A percentile compares a stretch with the other conserved stretches of the same genome.
Conservation (phyloP, 2,113 vertebrate species). For the Cepphus grylle region DNA sequence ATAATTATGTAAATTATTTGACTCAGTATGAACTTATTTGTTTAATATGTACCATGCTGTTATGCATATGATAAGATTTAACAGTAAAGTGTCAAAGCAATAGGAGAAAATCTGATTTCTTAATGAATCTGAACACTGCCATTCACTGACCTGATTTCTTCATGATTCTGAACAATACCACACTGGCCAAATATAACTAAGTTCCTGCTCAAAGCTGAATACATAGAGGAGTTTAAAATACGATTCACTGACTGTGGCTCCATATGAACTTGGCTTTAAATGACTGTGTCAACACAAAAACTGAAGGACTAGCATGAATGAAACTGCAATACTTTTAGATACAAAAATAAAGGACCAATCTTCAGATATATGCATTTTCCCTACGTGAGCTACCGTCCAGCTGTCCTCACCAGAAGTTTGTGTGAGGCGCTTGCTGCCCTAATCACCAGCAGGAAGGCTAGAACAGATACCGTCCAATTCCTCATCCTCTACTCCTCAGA, state of each 20-base stretch:
- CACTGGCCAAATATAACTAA: neutral
- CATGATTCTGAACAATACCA: neutral
- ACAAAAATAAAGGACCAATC: neutral
- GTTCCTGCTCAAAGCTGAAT: neutral
- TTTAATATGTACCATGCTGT: constrained; percentile 44
- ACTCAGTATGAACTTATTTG: constrained; percentile 33
- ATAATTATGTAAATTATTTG: constrained; percentile 45
- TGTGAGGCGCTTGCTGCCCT: neutral
- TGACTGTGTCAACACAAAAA: neutral
- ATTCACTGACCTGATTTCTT: neutral
- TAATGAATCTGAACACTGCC: constrained; percentile 4
- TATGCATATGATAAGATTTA: constrained; percentile 18
- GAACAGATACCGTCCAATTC: neutral
- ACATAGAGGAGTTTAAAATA: neutral
- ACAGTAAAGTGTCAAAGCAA: constrained; percentile 9
- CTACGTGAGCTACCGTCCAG: neutral
- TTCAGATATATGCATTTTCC: neutral
- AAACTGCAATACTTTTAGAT: neutral
- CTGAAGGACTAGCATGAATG: neutral
- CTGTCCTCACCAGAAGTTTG: neutral
- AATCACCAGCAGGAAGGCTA: neutral
- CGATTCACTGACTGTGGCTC: neutral
- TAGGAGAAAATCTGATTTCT: neutral
- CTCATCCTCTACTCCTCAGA: neutral
- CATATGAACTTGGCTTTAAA: neutral